Base-by-base conservation (phyloP, 2,888 invertebrate genomes). In the Danaus chrysippus region DNA sequence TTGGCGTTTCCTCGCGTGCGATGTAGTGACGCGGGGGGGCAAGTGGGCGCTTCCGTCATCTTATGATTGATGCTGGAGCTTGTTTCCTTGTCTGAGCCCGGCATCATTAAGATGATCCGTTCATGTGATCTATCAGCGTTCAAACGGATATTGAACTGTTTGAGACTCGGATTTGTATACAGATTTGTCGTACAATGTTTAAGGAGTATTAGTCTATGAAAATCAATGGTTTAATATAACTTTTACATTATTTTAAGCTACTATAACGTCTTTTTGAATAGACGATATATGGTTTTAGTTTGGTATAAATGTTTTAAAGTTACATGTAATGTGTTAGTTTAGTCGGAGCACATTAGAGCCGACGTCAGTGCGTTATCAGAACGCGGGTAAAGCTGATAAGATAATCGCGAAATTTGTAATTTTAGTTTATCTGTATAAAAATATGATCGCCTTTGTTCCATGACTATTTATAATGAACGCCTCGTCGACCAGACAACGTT, bases 1-100 rank as follows among this genome's bases (percentile, higher is more conserved):
- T 78, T 79, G 79, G 76, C 79, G 66, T 76, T 71, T 79, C 79
- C 79, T 79, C 71, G 73, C 77, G 73, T 67, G 69, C 61, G 54
- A 58, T 65, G 62, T 68, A 46, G 70, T 66, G 65, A 66, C 64
- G 66, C 66, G 65, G 73, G 75, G 73, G 73, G 72, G 71, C 79
- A 77, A 79, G 75, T 79, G 76, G 79, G 79, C 78, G 79, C 79
- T 79, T 79, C 79, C 79, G 76, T 67, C 61, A 43, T 42, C 12
- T 54, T 46, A 58, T 64, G 61, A 65, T 65, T 67, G 65, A 63
- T 67, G 61, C 56, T 44, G 56, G 49, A 55, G 52, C 56, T 59
- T 56, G 53, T 42, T 56, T 59, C 42, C 42, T 58, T 42, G 34
- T 57, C 57, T 57, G 49, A 17, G 34, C 54, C 53, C 34, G 17